Conservation (phyloP, 2,113 vertebrate species). For the Oryzias celebensis region DNA sequence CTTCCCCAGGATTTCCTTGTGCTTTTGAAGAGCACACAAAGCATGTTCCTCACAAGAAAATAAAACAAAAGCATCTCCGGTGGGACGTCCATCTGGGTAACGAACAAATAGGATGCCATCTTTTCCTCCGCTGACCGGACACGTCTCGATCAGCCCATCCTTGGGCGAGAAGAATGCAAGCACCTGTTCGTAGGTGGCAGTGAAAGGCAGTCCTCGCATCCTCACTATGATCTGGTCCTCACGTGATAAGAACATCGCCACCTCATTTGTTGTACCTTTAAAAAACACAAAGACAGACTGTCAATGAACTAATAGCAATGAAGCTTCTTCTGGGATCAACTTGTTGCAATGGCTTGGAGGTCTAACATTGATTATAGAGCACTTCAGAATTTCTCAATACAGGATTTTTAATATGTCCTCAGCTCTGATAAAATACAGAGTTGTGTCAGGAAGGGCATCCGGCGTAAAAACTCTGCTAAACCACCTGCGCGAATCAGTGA, state of each 20-base stretch:
- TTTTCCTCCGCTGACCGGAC: slow-evolving; percentile 84
- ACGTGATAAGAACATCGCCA: slow-evolving; percentile 89
- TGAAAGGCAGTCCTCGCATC: slow-evolving; percentile 94
- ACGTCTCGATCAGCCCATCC: slow-evolving; percentile 68
- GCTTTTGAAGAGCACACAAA: slow-evolving; percentile 91
- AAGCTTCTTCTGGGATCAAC: no score
- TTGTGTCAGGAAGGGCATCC: no score
- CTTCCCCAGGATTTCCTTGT: slow-evolving; percentile 95
- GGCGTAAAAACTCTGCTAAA: no score
- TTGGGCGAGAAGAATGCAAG: slow-evolving; percentile 82
- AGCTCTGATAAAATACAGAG: no score
- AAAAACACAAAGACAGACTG: slow-evolving; percentile 8
- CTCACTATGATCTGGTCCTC: slow-evolving; percentile 94
- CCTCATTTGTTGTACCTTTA: slow-evolving; percentile 93
- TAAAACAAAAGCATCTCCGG: slow-evolving; percentile 94
- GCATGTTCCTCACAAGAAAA: slow-evolving; percentile 94
- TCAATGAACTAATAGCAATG: no score
- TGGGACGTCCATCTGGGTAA: slow-evolving; percentile 92
- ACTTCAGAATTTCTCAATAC: no score
- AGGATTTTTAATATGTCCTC: no score
- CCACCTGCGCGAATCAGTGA: no score
- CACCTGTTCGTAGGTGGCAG: slow-evolving; percentile 89
- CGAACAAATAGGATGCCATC: slow-evolving; percentile 91
- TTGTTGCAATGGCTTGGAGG: no score
- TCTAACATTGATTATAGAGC: slow-evolving; percentile 1